These are phyloP conservation scores for Caenorhabditis inopinata DNA, from an alignment of 1,140 invertebrate genomes.

Conservation along the genomic window DNA sequence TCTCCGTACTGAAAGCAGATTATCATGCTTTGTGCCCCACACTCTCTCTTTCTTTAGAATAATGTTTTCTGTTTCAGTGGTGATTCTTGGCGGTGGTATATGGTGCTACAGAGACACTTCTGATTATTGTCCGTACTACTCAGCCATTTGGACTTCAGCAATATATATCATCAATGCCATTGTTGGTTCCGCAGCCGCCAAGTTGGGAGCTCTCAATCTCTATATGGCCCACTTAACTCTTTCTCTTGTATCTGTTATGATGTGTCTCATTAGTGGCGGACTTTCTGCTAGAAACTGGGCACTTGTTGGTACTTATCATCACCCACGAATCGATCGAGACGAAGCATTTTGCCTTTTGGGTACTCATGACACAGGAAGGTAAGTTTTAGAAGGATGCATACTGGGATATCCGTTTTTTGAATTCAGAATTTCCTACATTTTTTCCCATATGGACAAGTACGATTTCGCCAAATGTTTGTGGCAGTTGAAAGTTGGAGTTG, in stretches of 20 bases:
- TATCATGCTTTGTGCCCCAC: neutral
- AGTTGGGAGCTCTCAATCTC: conserved; percentile 51
- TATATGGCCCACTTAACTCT: conserved; percentile 59
- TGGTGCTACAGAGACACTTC: conserved; percentile 59
- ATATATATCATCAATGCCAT: conserved; percentile 59
- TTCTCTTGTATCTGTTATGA: conserved; percentile 56
- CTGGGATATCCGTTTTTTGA: too few species aligned
- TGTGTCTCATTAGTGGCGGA: conserved; percentile 53
- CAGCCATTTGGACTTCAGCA: conserved; percentile 57
- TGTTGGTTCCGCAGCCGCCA: conserved; percentile 55
- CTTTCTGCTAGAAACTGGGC: conserved; percentile 52
- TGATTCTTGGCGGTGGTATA: conserved; percentile 55
- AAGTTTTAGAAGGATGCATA: too few species aligned
- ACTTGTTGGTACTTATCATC: conserved; percentile 55
- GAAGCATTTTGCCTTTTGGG: conserved; percentile 60
- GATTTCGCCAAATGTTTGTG: conserved; percentile 59
- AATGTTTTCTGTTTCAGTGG: conserved; percentile 43
- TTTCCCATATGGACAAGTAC: conserved; percentile 58
- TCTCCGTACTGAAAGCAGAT: too few species aligned
- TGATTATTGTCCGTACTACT: conserved; percentile 62
- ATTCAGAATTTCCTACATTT: conserved; percentile 59
- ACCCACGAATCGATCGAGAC: conserved; percentile 52
- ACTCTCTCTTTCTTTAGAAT: neutral
- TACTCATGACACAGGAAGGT: conserved; percentile 53
- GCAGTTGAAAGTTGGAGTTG: conserved; percentile 59